Evolutionary conservation across 1,140 invertebrate genomes (phyloP), one percentile per base, ranked within the genome.

Genomic region (Portunus trituberculatus): DNA sequence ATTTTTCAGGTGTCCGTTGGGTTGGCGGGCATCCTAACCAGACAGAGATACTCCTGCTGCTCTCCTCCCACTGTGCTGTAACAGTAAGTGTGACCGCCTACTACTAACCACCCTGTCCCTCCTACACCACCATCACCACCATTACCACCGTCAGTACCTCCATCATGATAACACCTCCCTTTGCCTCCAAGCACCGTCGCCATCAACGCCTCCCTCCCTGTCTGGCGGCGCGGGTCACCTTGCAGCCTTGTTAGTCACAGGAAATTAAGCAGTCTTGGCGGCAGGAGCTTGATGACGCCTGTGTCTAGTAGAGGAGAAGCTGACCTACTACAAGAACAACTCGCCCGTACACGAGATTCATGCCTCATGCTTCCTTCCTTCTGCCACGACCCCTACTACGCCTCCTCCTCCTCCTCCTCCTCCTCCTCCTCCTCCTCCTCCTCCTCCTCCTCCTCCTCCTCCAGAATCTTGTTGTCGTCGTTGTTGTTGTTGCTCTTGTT

Each of bases 181-280:
- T n/a, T n/a, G 10, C 20, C 67, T 20, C 16, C 67, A 12, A 0
- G 20, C 67, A 76, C 67, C 67, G 52, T 10, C 52, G 16, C 52
- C 52, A 59, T 0, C 52, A 59, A 12, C 52, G 16, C 52, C 52
- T 14, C 8, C 67, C 67, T 76, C 67, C 59, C 59, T 25, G 48
- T 7, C 16, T 2, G 52, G 67, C 67, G 7, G 67, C 67, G 20
- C 67, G 20, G 67, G 20, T n/a, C 67, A n/a, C 67, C 67, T n/a
- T 7, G 67, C 67, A 76, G 67, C 67, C 67, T 76, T 76, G 67
- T 76, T 76, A 76, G 67, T 76, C 67, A 76, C 67, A 76, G 67
- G 67, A 76, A 76, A 76, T 76, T 25, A 76, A 76, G 67, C 67
- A 76, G 67, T 76, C 67, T 76, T 76, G 67, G 67, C 67, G 67